Evolutionary conservation across 1,140 invertebrate species (phyloP), one percentile per base, ranked within the genome.

Genomic region (Drosophila malerkotliana): DNA sequence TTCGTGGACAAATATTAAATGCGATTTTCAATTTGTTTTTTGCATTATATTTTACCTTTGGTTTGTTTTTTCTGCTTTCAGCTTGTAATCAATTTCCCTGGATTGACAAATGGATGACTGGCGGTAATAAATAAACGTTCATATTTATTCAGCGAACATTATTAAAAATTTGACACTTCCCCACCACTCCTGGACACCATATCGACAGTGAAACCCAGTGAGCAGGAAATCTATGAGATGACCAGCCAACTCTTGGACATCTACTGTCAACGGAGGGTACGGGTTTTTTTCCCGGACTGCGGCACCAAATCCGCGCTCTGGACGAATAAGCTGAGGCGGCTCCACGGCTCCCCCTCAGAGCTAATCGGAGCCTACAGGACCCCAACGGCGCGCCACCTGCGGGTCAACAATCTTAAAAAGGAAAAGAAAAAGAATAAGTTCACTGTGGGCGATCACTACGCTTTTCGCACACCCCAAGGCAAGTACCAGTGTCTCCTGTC

Each of bases 11-110:
- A 87, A 85, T 78, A 85, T 81, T 81, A 87, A 87, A 85, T 81
- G 58, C 32, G 72, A 84, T 85, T 80, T 82, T 82, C 63, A 75
- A 74, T 82, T 84, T 79, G 51, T 55, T 76, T 68, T 67, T 54
- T 18, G 4, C 28, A 66, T 66, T 28, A 61, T 41, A 53, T 67
- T 48, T 66, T 21, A 72, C 52, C 37, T 45, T 34, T 77, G 59
- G 58, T 14, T 44, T 45, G 56, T 28, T 66, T 37, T 61, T 47
- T 77, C 61, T 69, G 58, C 76, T 81, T 82, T 48, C 83, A 90
- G 88, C 77, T 56, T 90, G 88, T 72, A 78, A 90, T 79, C 88
- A 90, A 88, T 90, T 90, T 90, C 88, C 88, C 72, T 90, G 88
- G 88, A 81, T 90, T 84, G 84, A 90, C 76, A 80, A 80, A 83